Conservation (phyloP, 2,113 vertebrate genomes). For the Glaucomys volans region DNA sequence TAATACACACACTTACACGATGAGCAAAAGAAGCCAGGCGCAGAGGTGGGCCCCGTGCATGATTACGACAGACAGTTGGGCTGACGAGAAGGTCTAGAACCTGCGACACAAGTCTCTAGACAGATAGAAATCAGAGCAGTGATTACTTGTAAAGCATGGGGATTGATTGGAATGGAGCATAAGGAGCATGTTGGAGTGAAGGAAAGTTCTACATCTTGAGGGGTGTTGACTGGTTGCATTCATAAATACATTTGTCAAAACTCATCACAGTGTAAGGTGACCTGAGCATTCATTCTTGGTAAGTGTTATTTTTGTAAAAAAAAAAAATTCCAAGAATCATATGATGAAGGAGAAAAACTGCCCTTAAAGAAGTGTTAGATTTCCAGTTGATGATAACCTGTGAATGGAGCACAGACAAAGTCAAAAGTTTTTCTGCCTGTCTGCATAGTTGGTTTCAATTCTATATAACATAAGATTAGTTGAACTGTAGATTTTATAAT, state of each 20-base stretch:
- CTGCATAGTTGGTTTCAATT: background rate
- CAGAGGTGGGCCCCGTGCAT: background rate
- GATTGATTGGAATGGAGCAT: no score
- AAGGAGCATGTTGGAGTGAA: background rate
- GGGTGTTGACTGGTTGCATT: background rate
- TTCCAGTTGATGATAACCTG: background rate
- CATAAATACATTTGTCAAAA: background rate
- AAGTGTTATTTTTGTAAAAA: background rate
- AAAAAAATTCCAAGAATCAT: background rate
- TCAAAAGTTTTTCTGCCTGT: background rate
- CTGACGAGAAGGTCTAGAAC: background rate
- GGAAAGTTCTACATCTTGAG: background rate
- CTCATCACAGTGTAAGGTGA: background rate
- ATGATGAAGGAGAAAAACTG: background rate
- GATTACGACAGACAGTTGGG: background rate
- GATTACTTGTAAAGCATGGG: background rate
- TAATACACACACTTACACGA: background rate
- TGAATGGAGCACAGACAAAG: background rate
- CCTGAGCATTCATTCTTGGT: background rate
- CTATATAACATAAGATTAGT: background rate
- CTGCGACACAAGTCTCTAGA: background rate
- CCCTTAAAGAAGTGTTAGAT: slow-evolving; percentile 15
- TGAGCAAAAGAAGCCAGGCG: background rate
- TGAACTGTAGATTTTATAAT: background rate
- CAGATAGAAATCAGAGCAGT: background rate